A percentile compares a stretch with the other conserved stretches of the same genome.
phyloP scores from a whole-genome alignment of 2,797 vertebrate species.

The Kryptolebias ocellatus region DNA sequence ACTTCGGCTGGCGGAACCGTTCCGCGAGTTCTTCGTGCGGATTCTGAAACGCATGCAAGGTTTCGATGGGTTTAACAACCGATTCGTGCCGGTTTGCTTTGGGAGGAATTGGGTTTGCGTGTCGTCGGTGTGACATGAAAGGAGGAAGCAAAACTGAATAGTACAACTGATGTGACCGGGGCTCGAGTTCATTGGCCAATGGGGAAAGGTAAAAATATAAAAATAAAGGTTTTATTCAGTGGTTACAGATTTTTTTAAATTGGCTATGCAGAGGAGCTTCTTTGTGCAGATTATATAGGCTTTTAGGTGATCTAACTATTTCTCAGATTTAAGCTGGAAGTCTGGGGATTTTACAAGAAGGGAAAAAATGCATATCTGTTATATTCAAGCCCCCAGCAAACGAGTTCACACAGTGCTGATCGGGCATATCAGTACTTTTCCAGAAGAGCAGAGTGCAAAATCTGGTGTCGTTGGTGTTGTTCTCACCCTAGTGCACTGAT shows the following conservation, averaged over 20 bases:
- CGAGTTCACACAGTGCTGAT: neutral
- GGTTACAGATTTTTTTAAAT: neutral
- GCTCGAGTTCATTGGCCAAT: neutral
- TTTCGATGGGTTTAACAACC: too few relatives aligned
- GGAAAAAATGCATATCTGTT: neutral
- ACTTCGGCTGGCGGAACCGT: too few relatives aligned
- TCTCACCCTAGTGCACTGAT: neutral
- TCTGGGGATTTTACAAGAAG: neutral
- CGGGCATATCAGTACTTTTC: neutral
- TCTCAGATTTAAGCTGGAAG: neutral
- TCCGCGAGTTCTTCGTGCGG: too few relatives aligned
- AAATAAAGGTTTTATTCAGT: neutral
- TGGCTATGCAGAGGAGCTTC: neutral
- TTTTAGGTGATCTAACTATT: neutral
- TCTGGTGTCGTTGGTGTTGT: neutral
- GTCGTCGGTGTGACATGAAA: neutral
- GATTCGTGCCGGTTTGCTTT: too few relatives aligned
- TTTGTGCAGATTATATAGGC: neutral
- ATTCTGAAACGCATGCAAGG: too few relatives aligned
- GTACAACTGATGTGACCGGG: neutral
- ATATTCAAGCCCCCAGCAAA: neutral
- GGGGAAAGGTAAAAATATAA: neutral
- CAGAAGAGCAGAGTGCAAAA: neutral
- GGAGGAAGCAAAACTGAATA: slow-evolving; percentile 23
- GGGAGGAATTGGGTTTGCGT: too few relatives aligned